Evolutionary conservation across 2,113 vertebrate genomes (phyloP).

Genomic region (Brachypodius melanocephalos): DNA sequence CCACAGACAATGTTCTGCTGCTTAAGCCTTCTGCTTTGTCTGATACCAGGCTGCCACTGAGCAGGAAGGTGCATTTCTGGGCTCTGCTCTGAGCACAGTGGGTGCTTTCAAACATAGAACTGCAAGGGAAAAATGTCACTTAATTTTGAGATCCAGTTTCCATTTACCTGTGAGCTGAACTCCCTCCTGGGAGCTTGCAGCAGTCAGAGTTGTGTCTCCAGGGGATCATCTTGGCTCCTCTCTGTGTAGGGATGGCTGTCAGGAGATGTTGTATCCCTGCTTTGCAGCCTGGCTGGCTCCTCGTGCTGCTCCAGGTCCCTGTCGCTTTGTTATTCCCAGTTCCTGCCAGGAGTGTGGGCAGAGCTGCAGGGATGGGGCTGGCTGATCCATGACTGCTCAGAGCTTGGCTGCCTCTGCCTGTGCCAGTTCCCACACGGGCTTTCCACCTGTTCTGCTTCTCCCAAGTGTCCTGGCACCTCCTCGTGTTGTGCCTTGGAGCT

Average conservation of each 20-base stretch:
- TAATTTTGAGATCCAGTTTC: background rate
- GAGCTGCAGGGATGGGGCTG: background rate
- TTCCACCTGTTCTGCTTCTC: background rate
- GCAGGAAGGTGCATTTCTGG: background rate
- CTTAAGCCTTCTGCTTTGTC: background rate
- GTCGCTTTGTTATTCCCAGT: accelerated
- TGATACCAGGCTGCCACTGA: background rate
- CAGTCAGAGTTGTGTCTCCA: background rate
- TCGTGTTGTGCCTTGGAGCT: background rate
- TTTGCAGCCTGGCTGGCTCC: background rate
- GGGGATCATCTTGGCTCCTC: accelerated
- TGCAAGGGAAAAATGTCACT: no score
- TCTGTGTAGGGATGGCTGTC: background rate
- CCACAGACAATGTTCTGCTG: background rate
- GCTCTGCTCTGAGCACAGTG: background rate
- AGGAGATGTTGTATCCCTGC: background rate
- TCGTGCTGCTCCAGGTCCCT: background rate
- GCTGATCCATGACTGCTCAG: background rate
- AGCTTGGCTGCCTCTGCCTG: background rate
- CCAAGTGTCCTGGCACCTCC: background rate
- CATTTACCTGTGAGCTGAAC: background rate
- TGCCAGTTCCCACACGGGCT: accelerated
- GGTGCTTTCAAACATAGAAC: background rate
- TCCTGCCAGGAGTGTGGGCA: background rate
- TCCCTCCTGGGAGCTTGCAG: background rate